phyloP scores from a whole-genome alignment of 1,140 invertebrate species.

The Goniozus legneri region DNA sequence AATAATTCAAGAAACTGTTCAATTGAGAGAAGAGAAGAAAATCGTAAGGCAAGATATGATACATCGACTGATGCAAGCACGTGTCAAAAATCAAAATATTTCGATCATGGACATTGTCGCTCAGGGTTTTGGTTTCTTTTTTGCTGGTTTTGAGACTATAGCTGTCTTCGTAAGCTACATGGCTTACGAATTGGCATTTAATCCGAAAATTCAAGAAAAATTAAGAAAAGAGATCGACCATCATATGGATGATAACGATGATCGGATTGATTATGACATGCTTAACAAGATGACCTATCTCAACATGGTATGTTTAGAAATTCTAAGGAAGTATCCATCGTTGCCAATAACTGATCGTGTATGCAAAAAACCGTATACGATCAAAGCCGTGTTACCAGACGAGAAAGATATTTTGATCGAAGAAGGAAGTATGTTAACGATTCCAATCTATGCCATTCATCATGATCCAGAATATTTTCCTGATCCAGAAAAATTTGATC shows the following conservation, averaged over 20 bases:
- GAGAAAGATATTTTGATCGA: slow-evolving; percentile 52
- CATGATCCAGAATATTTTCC: too few relatives aligned
- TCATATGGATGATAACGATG: slow-evolving; percentile 25
- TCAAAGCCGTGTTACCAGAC: slow-evolving; percentile 22
- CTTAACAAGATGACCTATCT: slow-evolving; percentile 53
- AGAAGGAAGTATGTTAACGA: too few relatives aligned
- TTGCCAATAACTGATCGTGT: slow-evolving; percentile 46
- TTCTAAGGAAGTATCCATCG: slow-evolving; percentile 57
- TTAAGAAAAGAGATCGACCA: slow-evolving; percentile 59
- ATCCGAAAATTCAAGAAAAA: slow-evolving; percentile 61
- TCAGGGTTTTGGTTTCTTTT: slow-evolving; percentile 32
- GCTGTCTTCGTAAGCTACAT: slow-evolving; percentile 55
- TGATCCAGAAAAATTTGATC: too few relatives aligned
- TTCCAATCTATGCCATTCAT: too few relatives aligned
- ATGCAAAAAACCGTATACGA: slow-evolving; percentile 37
- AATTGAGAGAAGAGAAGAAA: too few relatives aligned
- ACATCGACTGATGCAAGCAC: too few relatives aligned
- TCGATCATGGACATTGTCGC: too few relatives aligned
- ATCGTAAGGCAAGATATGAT: too few relatives aligned
- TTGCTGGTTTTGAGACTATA: slow-evolving; percentile 59
- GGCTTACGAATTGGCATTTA: slow-evolving; percentile 55
- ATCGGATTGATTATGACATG: slow-evolving; percentile 45
- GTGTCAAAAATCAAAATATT: too few relatives aligned
- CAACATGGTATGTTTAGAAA: slow-evolving; percentile 55
- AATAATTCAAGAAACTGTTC: too few relatives aligned